Base-by-base conservation (phyloP, 2,888 invertebrate genomes). In the Cyclophora punctaria region DNA sequence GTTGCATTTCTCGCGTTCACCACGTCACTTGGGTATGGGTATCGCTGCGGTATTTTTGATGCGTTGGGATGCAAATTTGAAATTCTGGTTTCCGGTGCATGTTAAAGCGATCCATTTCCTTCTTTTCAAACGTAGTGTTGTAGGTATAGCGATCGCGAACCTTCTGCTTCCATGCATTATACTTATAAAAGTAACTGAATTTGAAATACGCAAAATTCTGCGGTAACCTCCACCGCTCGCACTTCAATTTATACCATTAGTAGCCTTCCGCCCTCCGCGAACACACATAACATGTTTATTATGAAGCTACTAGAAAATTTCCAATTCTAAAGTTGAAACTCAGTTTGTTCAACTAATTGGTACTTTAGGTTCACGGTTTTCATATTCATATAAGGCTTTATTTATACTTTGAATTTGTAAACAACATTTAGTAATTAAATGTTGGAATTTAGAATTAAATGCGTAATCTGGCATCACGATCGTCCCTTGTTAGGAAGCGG, bases 231-330 rank as follows among this genome's bases (percentile, higher is more conserved):
- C 63, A 76, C 68, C 74, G 72, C 73, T 75, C 74, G 75, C 75
- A 79, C 77, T 79, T 77, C 78, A 83, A 81, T 83, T 82, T 81
- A 79, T 82, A 75, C 80, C 77, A 81, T 82, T 83, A 81, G 78
- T 78, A 75, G 74, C 74, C 75, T 80, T 75, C 75, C 73, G 68
- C 69, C 71, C 70, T 69, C 68, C 64, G 64, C 67, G 68, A 73
- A 76, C 20, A 75, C 73, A 71, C 70, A 71, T 73, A 71, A 67
- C 69, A 67, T 67, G 65, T 71, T 68, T 68, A 68, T 57, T 60
- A 55, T 51, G 55, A 53, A 53, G 55, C 54, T 60, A 57, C 54
- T 54, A 65, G 66, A 63, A 66, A 72, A 68, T 71, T 69, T 68
- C 62, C 47, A 57, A 69, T 67, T 67, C 71, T 65, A 73, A 67